Conservation (phyloP, 1,140 invertebrate genomes). For the Neotoxoptera formosana region DNA sequence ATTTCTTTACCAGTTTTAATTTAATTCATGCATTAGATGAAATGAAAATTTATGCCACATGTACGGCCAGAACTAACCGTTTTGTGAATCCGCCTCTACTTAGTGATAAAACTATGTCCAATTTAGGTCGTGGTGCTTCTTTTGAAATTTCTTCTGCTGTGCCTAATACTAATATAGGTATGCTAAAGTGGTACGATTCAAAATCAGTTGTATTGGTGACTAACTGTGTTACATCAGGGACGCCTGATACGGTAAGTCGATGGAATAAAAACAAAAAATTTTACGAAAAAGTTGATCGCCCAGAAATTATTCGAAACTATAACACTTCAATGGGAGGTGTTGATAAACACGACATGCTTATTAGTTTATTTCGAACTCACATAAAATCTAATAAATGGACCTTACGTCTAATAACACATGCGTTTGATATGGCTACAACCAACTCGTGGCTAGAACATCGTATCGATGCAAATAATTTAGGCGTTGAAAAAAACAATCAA, state of each 20-base stretch:
- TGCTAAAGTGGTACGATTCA: neutral
- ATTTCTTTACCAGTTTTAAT: neutral
- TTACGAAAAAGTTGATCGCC: neutral
- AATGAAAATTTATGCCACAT: neutral
- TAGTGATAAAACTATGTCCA: neutral
- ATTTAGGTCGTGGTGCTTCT: neutral
- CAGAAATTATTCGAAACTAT: conserved; percentile 21
- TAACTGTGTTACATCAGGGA: neutral
- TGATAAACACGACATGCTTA: neutral
- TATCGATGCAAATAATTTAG: no score
- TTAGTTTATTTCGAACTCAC: neutral
- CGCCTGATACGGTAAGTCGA: neutral
- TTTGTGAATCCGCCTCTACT: neutral
- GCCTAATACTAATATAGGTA: neutral
- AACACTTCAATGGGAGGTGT: conserved; percentile 13
- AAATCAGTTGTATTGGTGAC: neutral
- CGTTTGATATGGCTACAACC: no score
- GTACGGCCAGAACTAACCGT: neutral
- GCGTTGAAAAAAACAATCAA: no score
- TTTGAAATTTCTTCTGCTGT: conserved; percentile 16
- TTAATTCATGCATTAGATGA: conserved; percentile 9
- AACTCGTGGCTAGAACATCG: no score
- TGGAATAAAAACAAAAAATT: neutral
- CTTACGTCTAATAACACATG: neutral
- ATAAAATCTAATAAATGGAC: neutral